Base-by-base conservation (phyloP, 1,140 invertebrate genomes). In the Chymomyza costata region DNA sequence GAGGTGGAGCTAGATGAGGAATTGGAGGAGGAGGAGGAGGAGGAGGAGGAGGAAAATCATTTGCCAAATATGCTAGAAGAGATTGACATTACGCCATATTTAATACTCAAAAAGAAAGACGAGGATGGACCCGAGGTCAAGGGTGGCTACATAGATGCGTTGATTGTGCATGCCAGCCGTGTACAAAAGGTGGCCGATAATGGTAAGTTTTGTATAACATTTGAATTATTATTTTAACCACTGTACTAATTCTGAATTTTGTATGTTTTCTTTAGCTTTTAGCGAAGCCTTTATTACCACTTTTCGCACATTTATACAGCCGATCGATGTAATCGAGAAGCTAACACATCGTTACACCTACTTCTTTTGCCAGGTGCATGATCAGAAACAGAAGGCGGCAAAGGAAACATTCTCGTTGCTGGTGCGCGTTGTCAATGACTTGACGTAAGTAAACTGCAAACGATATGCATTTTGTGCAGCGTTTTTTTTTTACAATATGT, bases 231-330 rank as follows among this genome's bases (percentile, higher is more conserved):
- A 32, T 16, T 18, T n/a, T n/a, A n/a, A n/a, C 40, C 7, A 8
- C 3, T 2, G 7, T 28, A 40, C n/a, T n/a, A n/a, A n/a, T n/a
- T n/a, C n/a, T n/a, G n/a, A n/a, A n/a, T n/a, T n/a, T n/a, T n/a
- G n/a, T n/a, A n/a, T n/a, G n/a, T n/a, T n/a, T n/a, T n/a, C n/a
- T n/a, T n/a, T 65, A 85, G 69, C 76, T 63, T 98, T 97, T 87
- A 95, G 97, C 89, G 96, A 98, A 89, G 96, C 97, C 28, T 99
- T 99, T 87, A 89, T 99, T 59, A 96, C 95, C 15, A 99, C 97
- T 31, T 99, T 98, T 86, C 90, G 97, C 65, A 98, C 96, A 49
- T 98, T 98, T 87, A 92, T 98, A 70, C 88, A 93, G 37, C 95
- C 97, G n/a, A 86, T 92, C 46, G 93, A 94, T 55, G 88, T 98